These are phyloP conservation scores for Epicampocera succincta DNA, from an alignment of 2,888 invertebrate species.

Conservation along the genomic window DNA sequence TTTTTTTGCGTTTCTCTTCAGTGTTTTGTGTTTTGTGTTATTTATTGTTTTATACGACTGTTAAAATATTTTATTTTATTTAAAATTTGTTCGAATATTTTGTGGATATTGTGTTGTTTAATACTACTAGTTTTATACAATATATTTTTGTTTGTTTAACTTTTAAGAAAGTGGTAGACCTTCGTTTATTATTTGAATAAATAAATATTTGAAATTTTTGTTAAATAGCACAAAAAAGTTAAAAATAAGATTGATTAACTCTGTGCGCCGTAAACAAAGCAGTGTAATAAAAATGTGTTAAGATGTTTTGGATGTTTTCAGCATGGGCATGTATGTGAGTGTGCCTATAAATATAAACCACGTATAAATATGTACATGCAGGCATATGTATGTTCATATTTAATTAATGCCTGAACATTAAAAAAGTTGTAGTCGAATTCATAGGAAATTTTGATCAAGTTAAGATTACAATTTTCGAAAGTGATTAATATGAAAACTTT, in stretches of 20 bases:
- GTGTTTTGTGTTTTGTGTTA: conserved; percentile 48
- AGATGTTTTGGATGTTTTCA: conserved; percentile 22
- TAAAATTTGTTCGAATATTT: conserved; percentile 62
- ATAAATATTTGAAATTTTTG: conserved; percentile 48
- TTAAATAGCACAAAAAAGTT: conserved; percentile 4
- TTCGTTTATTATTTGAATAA: conserved; percentile 72
- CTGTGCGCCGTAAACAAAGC: background rate
- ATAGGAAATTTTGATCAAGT: no score
- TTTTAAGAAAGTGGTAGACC: conserved; percentile 78
- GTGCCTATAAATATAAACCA: no score
- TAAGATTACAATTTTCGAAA: no score
- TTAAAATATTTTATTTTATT: conserved; percentile 45
- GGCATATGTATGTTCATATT: no score
- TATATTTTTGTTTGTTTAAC: conserved; percentile 7
- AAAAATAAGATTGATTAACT: conserved; percentile 29
- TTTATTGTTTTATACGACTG: conserved; percentile 53
- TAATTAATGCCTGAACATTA: no score
- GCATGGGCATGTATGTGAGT: background rate
- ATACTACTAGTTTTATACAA: conserved; percentile 36
- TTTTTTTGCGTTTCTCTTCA: conserved; percentile 54
- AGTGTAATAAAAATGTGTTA: conserved; percentile 48
- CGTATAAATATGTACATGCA: no score
- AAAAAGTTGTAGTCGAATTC: no score
- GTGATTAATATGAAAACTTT: no score
- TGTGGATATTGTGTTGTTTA: conserved; percentile 66